Percentiles rank a stretch among this genome's conserved stretches.
phyloP scores from a whole-genome alignment of 2,888 invertebrate species.

The Pollenia angustigena region DNA sequence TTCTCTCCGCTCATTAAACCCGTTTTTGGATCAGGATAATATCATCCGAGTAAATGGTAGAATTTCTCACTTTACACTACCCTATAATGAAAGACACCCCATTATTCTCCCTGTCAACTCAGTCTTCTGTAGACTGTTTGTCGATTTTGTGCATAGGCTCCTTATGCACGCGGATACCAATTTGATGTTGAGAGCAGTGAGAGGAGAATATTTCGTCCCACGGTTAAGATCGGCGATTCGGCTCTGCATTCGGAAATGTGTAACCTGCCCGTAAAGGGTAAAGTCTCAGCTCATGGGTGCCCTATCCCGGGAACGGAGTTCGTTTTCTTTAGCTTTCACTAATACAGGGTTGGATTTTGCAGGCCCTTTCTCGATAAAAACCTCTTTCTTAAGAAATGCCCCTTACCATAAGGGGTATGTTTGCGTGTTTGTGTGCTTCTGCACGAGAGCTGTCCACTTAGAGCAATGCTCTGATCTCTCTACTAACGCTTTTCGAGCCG shows the following conservation, averaged over 20 bases:
- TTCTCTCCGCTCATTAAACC: conserved; percentile 39
- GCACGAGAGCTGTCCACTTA: conserved; percentile 54
- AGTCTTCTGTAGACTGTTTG: conserved; percentile 16
- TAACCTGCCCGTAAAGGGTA: conserved; percentile 23
- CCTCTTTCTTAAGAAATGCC: conserved; percentile 23
- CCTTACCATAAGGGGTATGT: conserved; percentile 49
- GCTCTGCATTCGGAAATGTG: conserved; percentile 46
- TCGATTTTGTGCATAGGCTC: conserved; percentile 50
- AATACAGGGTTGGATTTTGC: conserved; percentile 59
- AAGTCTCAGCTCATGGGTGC: conserved; percentile 59
- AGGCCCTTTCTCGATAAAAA: conserved; percentile 64
- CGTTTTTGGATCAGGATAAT: conserved; percentile 21
- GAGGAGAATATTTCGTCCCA: conserved; percentile 49
- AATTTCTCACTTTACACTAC: conserved; percentile 22
- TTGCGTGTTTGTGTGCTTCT: conserved; percentile 48
- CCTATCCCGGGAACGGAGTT: conserved; percentile 15
- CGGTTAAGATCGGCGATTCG: conserved; percentile 42
- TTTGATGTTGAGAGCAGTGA: conserved; percentile 40
- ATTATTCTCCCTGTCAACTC: conserved; percentile 51
- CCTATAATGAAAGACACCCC: conserved; percentile 41
- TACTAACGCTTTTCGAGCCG: conserved; percentile 45
- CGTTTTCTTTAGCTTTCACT: conserved; percentile 34
- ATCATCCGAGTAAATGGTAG: conserved; percentile 50
- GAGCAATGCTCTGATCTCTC: conserved; percentile 56
- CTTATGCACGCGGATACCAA: conserved; percentile 57